Percentiles rank a stretch among this genome's conserved stretches.
phyloP scores from a whole-genome alignment of 2,888 invertebrate genomes.

The Conops quadrifasciatus region DNA sequence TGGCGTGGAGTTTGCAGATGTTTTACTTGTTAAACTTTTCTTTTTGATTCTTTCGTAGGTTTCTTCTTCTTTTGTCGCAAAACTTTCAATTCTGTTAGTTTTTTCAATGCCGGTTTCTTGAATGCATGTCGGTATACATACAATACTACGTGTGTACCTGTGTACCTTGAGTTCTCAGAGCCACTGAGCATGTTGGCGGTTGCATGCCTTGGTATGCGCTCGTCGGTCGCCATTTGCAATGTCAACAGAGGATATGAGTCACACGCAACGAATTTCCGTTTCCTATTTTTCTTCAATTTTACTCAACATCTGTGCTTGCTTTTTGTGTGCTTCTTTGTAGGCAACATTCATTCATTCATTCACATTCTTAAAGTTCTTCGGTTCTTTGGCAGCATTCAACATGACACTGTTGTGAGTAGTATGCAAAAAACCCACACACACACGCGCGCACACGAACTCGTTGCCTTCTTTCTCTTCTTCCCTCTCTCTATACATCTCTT shows the following conservation, averaged over 20 bases:
- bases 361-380: slow-evolving; percentile 1
- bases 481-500: not conserved
- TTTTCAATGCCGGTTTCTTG: too few relatives aligned
- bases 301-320: not conserved
- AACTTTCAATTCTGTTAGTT: too few relatives aligned
- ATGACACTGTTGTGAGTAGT: not conserved
- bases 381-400: not conserved
- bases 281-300: not conserved
- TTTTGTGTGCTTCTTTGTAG: not conserved
- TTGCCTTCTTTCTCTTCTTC: not conserved
- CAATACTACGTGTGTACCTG: not conserved
- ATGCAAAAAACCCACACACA: not conserved
- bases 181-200: not conserved
- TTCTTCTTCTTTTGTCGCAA: too few relatives aligned
- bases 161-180: not conserved
- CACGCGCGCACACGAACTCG: not conserved
- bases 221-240: slow-evolving; percentile 1
- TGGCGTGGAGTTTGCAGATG: too few relatives aligned
- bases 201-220: not conserved
- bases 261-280: slow-evolving; percentile 5
- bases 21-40: too few relatives aligned
- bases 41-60: too few relatives aligned
- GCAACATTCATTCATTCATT: not conserved
- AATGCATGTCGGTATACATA: too few relatives aligned
- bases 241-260: slow-evolving; percentile 18